Percentiles rank a stretch among this genome's conserved stretches.
Evolutionary conservation across 1,140 invertebrate genomes (phyloP).

Genomic region (Steinernema feltiae): DNA sequence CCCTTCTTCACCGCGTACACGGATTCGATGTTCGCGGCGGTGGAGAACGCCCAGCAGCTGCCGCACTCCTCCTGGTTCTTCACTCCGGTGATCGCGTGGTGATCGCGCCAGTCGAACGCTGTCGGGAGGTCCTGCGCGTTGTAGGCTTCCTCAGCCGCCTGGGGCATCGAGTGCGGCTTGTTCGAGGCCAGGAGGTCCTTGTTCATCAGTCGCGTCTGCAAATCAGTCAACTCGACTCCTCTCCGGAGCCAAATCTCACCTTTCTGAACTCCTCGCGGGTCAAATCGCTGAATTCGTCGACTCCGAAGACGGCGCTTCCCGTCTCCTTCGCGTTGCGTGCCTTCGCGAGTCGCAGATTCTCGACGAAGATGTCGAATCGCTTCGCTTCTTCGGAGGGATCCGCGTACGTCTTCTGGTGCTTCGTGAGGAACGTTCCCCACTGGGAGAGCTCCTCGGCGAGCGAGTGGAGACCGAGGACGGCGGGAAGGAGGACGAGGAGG

Average conservation of each 20-base stretch:
- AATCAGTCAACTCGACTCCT: too few relatives aligned
- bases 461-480: background rate
- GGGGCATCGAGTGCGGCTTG: background rate
- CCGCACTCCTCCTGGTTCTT: background rate
- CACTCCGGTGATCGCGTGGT: background rate
- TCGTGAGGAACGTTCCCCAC: background rate
- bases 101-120: background rate
- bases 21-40: background rate
- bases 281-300: conserved; percentile 6
- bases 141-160: background rate
- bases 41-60: conserved; percentile 5
- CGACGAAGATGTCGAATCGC: background rate
- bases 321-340: background rate
- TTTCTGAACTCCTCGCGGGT: background rate
- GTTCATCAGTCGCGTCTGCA: background rate
- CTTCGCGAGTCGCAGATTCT: background rate
- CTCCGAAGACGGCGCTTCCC: background rate
- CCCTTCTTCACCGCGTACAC: background rate
- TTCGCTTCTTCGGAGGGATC: background rate
- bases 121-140: background rate
- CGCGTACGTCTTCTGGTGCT: background rate
- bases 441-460: background rate
- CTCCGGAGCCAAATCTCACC: too few relatives aligned
- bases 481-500: background rate
- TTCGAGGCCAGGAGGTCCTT: background rate